Percentiles rank a stretch among this genome's conserved stretches.
Evolutionary conservation across 2,888 invertebrate species (phyloP).

Genomic region (Gastracanthus pulcherrimus): DNA sequence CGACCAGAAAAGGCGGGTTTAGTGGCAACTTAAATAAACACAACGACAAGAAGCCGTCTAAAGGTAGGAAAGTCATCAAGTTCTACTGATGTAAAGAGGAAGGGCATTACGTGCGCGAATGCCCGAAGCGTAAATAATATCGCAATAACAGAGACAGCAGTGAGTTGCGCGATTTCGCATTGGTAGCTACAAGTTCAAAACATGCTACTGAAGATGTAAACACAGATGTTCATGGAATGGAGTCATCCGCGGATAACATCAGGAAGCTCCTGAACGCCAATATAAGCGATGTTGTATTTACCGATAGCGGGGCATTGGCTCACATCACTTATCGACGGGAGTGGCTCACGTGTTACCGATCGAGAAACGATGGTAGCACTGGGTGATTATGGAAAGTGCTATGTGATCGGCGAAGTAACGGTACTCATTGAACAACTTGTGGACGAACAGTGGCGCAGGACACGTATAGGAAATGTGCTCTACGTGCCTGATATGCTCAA

Average conservation of each 20-base stretch:
- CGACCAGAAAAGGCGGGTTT: constrained; percentile 2
- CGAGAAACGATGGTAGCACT: too few relatives aligned
- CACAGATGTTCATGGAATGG: constrained; percentile 31
- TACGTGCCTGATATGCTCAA: too few relatives aligned
- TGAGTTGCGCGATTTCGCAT: background rate
- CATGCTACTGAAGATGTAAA: too few relatives aligned
- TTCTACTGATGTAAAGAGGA: constrained; percentile 41
- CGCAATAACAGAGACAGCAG: too few relatives aligned
- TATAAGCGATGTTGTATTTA: constrained; percentile 56
- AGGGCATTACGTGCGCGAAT: constrained; percentile 44
- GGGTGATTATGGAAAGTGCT: too few relatives aligned
- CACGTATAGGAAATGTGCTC: too few relatives aligned
- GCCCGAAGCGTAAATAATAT: constrained; percentile 38
- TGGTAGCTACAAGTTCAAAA: too few relatives aligned
- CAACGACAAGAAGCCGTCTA: background rate
- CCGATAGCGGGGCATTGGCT: constrained; percentile 49
- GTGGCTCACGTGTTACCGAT: too few relatives aligned
- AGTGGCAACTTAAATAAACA: background rate
- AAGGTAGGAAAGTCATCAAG: background rate
- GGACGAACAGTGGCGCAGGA: too few relatives aligned
- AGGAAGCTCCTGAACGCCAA: constrained; percentile 32
- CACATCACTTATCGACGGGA: too few relatives aligned
- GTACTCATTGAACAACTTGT: too few relatives aligned
- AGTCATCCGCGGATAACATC: background rate
- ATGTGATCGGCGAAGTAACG: too few relatives aligned